Percentiles rank a stretch among this genome's conserved stretches.
These are phyloP conservation scores for Andrena haemorrhoa DNA, from an alignment of 2,888 invertebrate genomes.

Conservation along the genomic window DNA sequence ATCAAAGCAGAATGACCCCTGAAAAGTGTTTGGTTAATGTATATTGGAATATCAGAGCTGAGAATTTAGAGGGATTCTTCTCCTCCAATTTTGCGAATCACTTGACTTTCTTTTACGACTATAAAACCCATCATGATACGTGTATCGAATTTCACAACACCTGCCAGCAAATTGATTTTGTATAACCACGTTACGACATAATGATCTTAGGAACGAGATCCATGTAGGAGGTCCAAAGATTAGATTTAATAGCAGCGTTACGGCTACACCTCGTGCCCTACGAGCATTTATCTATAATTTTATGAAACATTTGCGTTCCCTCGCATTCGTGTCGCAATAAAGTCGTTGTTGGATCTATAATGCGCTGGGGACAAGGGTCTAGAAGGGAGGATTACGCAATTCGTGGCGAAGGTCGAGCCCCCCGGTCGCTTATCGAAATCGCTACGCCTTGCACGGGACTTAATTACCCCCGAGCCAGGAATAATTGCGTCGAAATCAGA, in stretches of 20 bases:
- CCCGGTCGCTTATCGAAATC: conserved; percentile 47
- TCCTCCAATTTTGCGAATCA: no score
- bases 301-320: not conserved
- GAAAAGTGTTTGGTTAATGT: no score
- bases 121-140: no score
- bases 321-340: not conserved
- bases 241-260: not conserved
- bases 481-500: conserved; percentile 64
- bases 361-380: not conserved
- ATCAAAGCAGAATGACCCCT: no score
- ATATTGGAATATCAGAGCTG: no score
- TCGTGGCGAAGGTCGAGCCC: conserved; percentile 39
- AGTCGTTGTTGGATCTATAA: not conserved
- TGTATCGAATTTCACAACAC: no score
- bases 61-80: no score
- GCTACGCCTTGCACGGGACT: conserved; percentile 52
- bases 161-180: conserved; percentile 1
- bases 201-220: conserved; percentile 2
- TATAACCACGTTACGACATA: not conserved
- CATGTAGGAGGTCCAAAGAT: conserved; percentile 15
- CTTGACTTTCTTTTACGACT: no score
- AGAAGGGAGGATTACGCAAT: conserved; percentile 41
- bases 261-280: not conserved
- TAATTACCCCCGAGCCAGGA: conserved; percentile 53
- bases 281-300: not conserved